These are phyloP conservation scores for Gymnarchus niloticus DNA, from an alignment of 2,113 vertebrate species.

Conservation along the genomic window DNA sequence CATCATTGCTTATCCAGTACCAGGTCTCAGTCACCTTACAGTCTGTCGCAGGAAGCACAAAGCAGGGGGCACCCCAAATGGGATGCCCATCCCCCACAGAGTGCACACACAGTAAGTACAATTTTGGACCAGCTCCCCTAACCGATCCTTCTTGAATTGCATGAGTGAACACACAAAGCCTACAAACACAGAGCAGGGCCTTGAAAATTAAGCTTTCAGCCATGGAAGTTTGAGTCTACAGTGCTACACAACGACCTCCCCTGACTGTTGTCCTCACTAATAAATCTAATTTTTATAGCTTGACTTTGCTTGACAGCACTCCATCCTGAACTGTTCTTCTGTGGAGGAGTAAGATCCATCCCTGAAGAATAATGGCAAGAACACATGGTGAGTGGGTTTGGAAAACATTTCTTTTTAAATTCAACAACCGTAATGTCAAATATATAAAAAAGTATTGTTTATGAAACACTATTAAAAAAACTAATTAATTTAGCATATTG, in stretches of 20 bases:
- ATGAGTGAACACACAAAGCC: background rate
- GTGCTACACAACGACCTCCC: background rate
- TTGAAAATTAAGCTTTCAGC: background rate
- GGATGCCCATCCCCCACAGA: background rate
- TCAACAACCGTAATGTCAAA: background rate
- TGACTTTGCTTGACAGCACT: background rate
- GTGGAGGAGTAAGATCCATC: background rate
- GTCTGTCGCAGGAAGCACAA: background rate
- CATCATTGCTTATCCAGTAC: background rate
- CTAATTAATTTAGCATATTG: background rate
- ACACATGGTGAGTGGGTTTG: background rate
- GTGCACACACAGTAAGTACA: background rate
- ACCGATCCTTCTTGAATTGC: too few relatives aligned
- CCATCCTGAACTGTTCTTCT: background rate
- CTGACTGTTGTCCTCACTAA: too few relatives aligned
- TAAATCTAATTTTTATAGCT: background rate
- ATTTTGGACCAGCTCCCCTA: background rate
- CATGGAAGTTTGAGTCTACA: background rate
- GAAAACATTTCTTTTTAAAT: background rate
- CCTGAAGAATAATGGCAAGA: background rate
- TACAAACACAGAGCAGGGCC: background rate
- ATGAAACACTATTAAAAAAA: background rate
- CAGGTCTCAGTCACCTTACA: background rate
- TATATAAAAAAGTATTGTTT: background rate
- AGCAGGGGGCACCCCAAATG: background rate